phyloP scores from a whole-genome alignment of 2,888 invertebrate genomes.

The Danaus chrysippus region DNA sequence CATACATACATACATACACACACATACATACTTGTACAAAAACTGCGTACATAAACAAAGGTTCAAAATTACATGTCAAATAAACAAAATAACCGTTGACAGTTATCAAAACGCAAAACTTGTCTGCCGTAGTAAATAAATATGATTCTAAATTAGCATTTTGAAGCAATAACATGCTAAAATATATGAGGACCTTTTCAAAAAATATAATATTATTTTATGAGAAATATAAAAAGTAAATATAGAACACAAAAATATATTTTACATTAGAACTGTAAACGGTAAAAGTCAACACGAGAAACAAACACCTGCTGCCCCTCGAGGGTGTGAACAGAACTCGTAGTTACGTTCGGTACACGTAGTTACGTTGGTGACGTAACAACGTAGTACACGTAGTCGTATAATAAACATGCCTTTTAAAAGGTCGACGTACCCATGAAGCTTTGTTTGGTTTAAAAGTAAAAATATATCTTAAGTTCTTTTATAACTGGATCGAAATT shows the following conservation, averaged over 20 bases:
- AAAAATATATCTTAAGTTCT: no score
- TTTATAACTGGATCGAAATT: no score
- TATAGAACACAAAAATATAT: no score
- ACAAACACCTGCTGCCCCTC: neutral
- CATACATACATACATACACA: conserved; percentile 5
- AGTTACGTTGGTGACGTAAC: conserved; percentile 4
- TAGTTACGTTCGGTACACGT: neutral
- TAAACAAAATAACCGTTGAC: neutral
- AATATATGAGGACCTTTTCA: no score
- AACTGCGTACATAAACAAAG: neutral
- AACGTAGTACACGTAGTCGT: neutral
- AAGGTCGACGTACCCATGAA: neutral
- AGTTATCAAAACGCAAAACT: no score
- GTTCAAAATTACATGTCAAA: neutral
- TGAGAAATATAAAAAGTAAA: no score
- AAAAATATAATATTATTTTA: no score
- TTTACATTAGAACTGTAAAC: no score
- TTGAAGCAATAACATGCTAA: no score
- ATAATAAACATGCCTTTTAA: neutral
- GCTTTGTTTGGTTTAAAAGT: neutral
- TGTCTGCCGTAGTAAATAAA: no score
- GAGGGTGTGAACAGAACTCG: neutral
- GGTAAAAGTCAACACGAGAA: no score
- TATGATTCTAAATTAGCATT: no score
- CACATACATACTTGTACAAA: neutral